These are phyloP conservation scores for Gobio gobio DNA, from an alignment of 2,113 vertebrate genomes.

Conservation along the genomic window DNA sequence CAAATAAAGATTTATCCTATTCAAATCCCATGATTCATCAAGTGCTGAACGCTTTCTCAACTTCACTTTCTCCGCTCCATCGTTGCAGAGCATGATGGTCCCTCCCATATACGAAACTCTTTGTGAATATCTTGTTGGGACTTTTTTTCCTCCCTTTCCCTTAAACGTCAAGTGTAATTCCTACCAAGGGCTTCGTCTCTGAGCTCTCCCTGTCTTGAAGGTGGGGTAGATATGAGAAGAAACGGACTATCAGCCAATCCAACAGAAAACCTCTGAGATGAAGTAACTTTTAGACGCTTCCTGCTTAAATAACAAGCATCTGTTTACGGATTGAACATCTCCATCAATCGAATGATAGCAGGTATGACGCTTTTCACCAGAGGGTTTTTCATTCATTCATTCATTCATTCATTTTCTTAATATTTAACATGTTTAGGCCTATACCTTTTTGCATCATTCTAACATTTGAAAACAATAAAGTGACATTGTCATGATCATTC, in stretches of 20 bases:
- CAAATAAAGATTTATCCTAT: constrained; percentile 25
- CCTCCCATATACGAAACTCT: constrained; percentile 73
- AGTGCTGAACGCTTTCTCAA: constrained; percentile 46
- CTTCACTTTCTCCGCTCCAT: constrained; percentile 57
- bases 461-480: not conserved
- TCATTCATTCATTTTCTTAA: not conserved
- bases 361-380: constrained; percentile 67
- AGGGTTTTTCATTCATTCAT: not conserved
- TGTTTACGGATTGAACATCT: constrained; percentile 66
- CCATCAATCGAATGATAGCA: constrained; percentile 76
- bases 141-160: constrained; percentile 60
- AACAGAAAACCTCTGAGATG: constrained; percentile 69
- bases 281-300: constrained; percentile 61
- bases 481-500: not conserved
- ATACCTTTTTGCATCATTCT: not conserved
- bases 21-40: constrained; percentile 41
- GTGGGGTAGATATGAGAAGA: constrained; percentile 71
- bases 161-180: constrained; percentile 78
- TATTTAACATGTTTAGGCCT: not conserved
- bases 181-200: constrained; percentile 63
- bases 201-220: constrained; percentile 66
- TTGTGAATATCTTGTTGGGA: constrained; percentile 65
- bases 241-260: constrained; percentile 65
- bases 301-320: constrained; percentile 64
- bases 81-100: constrained; percentile 60